Conservation (phyloP, 2,113 vertebrate species). For the Trematocara nigrifrons region DNA sequence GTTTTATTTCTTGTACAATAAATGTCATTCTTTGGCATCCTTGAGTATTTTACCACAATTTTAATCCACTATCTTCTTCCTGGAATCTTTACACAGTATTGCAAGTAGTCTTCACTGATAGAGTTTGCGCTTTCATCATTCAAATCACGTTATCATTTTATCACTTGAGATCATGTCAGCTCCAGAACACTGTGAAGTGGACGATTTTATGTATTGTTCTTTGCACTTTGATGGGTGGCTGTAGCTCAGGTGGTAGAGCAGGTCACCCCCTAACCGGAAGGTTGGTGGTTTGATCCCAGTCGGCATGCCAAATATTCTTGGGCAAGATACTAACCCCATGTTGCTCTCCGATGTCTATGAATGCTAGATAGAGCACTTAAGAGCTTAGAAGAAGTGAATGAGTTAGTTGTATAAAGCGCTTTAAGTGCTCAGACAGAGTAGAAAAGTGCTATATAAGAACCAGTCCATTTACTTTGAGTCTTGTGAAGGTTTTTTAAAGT, state of each 20-base stretch:
- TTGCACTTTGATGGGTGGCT: rapidly evolving
- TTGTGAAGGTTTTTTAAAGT: neutral
- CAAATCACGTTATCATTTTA: neutral
- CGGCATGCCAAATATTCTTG: neutral
- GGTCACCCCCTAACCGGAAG: neutral
- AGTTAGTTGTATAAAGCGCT: neutral
- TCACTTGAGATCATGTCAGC: neutral
- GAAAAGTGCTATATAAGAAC: neutral
- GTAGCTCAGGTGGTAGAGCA: neutral
- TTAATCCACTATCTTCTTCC: neutral
- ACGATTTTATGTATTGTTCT: neutral
- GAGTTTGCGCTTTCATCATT: neutral
- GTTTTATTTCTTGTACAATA: neutral
- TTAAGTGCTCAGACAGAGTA: neutral
- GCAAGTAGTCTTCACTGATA: neutral
- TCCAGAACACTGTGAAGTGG: neutral
- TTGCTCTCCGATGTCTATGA: neutral
- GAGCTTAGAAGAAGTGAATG: neutral
- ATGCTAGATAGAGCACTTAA: neutral
- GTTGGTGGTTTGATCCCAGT: neutral
- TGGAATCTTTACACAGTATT: neutral
- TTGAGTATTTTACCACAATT: neutral
- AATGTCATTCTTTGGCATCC: neutral
- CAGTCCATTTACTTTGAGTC: neutral
- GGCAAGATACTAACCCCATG: rapidly evolving